Conservation (phyloP, 2,888 invertebrate genomes). For the Nyleta sp. region DNA sequence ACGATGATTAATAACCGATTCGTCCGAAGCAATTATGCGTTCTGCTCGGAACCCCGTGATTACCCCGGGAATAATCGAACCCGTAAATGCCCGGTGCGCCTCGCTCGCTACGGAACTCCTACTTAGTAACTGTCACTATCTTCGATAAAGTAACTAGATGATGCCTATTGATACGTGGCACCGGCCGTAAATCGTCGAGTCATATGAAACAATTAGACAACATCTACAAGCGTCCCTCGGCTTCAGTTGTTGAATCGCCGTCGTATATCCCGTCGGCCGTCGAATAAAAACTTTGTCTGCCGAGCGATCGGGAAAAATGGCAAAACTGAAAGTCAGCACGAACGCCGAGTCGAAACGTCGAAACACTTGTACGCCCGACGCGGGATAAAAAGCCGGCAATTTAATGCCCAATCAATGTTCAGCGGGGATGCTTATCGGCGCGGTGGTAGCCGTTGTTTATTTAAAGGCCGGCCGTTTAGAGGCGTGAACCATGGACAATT, state of each 20-base stretch:
- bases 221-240: conserved; percentile 16
- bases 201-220: conserved; percentile 58
- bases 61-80: too few species aligned
- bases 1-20: conserved; percentile 36
- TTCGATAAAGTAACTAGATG: conserved; percentile 28
- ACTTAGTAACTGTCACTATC: conserved; percentile 48
- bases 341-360: conserved; percentile 21
- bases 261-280: not conserved
- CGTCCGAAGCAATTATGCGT: conserved; percentile 11
- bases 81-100: too few species aligned
- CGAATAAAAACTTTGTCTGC: conserved; percentile 15
- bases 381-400: conserved; percentile 33
- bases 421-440: conserved; percentile 18
- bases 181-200: conserved; percentile 36
- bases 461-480: conserved; percentile 31
- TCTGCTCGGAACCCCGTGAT: conserved; percentile 2
- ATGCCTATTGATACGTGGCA: conserved; percentile 29
- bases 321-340: conserved; percentile 50
- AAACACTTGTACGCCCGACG: conserved; percentile 20
- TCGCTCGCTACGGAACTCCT: conserved; percentile 1
- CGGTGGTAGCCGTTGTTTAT: conserved; percentile 45
- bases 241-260: conserved; percentile 13
- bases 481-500: conserved; percentile 53
- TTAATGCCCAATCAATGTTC: conserved; percentile 51
- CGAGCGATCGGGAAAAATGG: conserved; percentile 13